Percentiles rank a stretch among this genome's conserved stretches.
Conservation (phyloP, 2,797 vertebrate species). For the Arrhamphus sclerolepis region DNA sequence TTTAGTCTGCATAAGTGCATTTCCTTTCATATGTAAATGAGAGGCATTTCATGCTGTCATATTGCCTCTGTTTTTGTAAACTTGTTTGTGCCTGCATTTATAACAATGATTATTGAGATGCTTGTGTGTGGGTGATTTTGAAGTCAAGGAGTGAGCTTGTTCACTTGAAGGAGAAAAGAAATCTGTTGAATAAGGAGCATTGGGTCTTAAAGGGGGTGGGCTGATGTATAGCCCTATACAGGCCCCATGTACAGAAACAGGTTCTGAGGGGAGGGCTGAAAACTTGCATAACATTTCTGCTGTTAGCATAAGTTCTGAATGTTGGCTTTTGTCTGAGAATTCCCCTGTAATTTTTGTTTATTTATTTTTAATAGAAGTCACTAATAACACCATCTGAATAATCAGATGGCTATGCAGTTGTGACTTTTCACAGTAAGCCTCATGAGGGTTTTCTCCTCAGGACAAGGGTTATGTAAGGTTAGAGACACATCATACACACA, state of each 20-base stretch:
- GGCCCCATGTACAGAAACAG: conserved; percentile 64
- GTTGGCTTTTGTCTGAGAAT: conserved; percentile 10
- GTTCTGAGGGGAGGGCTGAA: conserved; percentile 55
- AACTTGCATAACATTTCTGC: conserved; percentile 54
- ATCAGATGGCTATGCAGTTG: conserved; percentile 1
- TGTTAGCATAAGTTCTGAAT: conserved; percentile 39
- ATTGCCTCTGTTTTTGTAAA: neutral
- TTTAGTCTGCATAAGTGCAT: too few species aligned
- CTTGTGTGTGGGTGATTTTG: neutral
- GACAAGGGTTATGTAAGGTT: neutral
- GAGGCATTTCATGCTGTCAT: too few species aligned
- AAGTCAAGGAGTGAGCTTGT: neutral
- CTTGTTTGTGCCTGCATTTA: neutral
- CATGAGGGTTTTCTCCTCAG: neutral
- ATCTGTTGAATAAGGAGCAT: conserved; percentile 26
- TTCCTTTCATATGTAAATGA: too few species aligned
- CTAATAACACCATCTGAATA: neutral
- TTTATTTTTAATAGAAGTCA: conserved; percentile 17
- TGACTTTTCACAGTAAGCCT: neutral
- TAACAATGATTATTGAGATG: neutral
- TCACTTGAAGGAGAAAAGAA: conserved; percentile 16
- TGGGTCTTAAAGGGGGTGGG: conserved; percentile 38
- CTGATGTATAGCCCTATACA: conserved; percentile 46
- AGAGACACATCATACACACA: too few species aligned
- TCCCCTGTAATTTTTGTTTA: neutral